A percentile compares a stretch with the other conserved stretches of the same genome.
These are phyloP conservation scores for Aplocera efformata DNA, from an alignment of 2,888 invertebrate species.

Conservation along the genomic window DNA sequence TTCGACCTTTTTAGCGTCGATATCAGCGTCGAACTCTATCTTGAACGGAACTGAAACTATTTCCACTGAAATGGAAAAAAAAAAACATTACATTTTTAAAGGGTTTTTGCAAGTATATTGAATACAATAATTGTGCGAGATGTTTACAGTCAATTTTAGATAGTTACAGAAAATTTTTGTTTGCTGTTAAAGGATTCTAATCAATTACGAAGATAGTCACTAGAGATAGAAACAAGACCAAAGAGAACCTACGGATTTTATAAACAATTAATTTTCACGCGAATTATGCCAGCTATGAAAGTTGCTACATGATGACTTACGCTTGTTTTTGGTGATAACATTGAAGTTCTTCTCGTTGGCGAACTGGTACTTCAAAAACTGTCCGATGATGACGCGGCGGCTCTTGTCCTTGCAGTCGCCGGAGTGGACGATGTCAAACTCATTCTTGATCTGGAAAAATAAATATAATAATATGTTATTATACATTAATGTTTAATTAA, in stretches of 20 bases:
- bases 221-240: too few species aligned
- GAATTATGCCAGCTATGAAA: too few species aligned
- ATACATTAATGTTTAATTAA: too few species aligned
- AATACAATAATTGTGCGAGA: too few species aligned
- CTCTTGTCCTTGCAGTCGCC: slow-evolving; percentile 72
- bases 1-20: slow-evolving; percentile 78
- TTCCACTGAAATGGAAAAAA: slow-evolving; percentile 58
- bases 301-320: slow-evolving; percentile 41
- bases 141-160: too few species aligned
- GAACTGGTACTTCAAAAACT: slow-evolving; percentile 59
- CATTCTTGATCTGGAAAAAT: slow-evolving; percentile 60
- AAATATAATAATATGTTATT: background rate
- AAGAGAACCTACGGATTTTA: too few species aligned
- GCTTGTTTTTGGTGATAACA: slow-evolving; percentile 74
- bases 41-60: slow-evolving; percentile 77
- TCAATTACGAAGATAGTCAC: too few species aligned
- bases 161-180: too few species aligned
- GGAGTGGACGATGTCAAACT: slow-evolving; percentile 81
- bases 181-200: too few species aligned
- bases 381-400: slow-evolving; percentile 75
- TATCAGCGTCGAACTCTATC: slow-evolving; percentile 76
- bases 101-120: too few species aligned
- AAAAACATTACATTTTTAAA: too few species aligned
- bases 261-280: too few species aligned
- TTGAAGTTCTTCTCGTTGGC: slow-evolving; percentile 60